phyloP scores from a whole-genome alignment of 2,113 vertebrate species.

The Campylomormyrus tamandua region DNA sequence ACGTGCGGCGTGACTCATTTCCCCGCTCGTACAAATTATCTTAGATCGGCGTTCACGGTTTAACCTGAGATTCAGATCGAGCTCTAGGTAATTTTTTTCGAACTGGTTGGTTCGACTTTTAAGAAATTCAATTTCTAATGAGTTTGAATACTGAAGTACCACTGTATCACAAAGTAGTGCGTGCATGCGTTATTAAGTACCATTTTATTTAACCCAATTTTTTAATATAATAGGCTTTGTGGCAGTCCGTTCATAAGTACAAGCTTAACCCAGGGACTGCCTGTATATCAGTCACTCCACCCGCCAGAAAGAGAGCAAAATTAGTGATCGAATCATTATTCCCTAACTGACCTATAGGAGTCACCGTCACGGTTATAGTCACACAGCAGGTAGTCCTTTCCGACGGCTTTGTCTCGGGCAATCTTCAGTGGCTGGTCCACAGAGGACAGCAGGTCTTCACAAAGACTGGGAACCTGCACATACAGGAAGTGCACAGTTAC shows the following conservation, averaged over 20 bases:
- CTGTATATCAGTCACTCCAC: not conserved
- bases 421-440: conserved; percentile 98
- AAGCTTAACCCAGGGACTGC: not conserved
- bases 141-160: no score
- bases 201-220: not conserved
- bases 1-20: no score
- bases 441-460: conserved; percentile 96
- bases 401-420: conserved; percentile 88
- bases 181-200: not conserved
- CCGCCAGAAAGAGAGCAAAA: not conserved
- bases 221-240: not conserved
- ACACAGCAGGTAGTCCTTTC: conserved; percentile 95
- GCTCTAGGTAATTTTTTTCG: no score
- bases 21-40: no score
- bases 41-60: no score
- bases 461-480: conserved; percentile 82
- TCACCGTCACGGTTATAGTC: conserved; percentile 98
- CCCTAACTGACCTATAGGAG: conserved; percentile 78
- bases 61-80: no score
- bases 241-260: not conserved
- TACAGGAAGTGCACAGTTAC: conserved; percentile 20
- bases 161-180: not conserved
- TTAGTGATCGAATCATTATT: conserved; percentile 13
- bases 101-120: no score
- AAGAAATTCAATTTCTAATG: no score